Percentiles rank a stretch among this genome's conserved stretches.
Conservation (phyloP, 2,113 vertebrate species). For the Sarotherodon lohbergeri region DNA sequence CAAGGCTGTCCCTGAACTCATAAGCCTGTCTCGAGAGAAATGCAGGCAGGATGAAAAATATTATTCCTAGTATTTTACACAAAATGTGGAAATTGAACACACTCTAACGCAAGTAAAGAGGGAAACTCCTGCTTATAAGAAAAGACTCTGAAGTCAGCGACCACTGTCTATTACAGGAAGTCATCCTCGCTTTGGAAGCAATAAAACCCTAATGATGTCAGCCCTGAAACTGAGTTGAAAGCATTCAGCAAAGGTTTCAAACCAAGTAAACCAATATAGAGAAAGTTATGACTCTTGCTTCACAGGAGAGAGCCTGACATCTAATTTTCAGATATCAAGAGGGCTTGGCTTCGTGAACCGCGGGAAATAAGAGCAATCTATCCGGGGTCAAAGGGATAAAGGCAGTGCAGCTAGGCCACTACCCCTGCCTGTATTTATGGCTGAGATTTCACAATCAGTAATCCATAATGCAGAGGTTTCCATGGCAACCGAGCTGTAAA, state of each 20-base stretch:
- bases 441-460: not conserved
- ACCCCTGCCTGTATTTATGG: not conserved
- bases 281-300: constrained; percentile 38
- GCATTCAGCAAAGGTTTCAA: constrained; percentile 2
- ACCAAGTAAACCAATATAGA: constrained; percentile 19
- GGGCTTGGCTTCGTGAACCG: constrained; percentile 13
- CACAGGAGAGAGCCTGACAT: constrained; percentile 38
- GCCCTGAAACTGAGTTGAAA: not conserved
- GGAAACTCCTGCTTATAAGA: not conserved
- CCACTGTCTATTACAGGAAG: not conserved
- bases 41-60: not conserved
- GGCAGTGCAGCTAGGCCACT: not conserved
- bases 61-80: not conserved
- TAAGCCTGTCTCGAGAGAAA: not conserved
- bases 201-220: constrained; percentile 38
- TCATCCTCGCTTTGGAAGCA: not conserved
- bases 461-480: not conserved
- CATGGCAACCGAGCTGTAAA: not conserved
- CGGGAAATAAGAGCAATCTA: constrained; percentile 58
- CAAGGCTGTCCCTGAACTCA: not conserved
- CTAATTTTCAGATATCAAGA: constrained; percentile 44
- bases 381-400: constrained; percentile 32
- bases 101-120: not conserved
- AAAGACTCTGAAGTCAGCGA: not conserved
- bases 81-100: not conserved